These are phyloP conservation scores for Gryllus bimaculatus DNA, from an alignment of 1,140 invertebrate species.

Conservation along the genomic window DNA sequence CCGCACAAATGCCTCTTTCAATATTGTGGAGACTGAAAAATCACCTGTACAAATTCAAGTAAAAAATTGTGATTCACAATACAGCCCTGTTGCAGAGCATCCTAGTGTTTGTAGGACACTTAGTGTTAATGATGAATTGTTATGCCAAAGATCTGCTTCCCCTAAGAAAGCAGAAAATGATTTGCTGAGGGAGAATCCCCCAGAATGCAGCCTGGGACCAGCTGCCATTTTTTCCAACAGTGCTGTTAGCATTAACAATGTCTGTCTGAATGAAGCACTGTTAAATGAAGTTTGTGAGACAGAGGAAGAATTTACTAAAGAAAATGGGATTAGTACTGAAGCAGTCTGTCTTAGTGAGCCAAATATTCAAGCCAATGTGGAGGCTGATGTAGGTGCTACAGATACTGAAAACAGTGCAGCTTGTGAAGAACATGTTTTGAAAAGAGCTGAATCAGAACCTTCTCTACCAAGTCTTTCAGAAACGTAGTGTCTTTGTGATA, in stretches of 20 bases:
- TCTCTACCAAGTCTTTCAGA: conserved; percentile 14
- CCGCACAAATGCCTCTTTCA: conserved; percentile 31
- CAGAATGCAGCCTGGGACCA: conserved; percentile 40
- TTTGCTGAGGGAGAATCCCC: background rate
- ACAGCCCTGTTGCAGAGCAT: conserved; percentile 16
- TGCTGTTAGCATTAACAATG: conserved; percentile 73
- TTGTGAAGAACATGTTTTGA: conserved; percentile 13
- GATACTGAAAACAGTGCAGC: background rate
- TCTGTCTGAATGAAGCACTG: conserved; percentile 35
- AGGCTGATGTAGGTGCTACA: background rate
- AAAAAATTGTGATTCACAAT: conserved; percentile 31
- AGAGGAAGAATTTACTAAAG: conserved; percentile 7
- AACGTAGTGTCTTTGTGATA: background rate
- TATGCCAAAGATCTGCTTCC: conserved; percentile 16
- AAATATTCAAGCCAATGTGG: conserved; percentile 16
- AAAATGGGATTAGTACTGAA: background rate
- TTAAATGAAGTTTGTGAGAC: conserved; percentile 8
- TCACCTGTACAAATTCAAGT: conserved; percentile 23
- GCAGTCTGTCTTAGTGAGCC: conserved; percentile 13
- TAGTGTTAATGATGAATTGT: background rate
- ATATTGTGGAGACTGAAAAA: background rate
- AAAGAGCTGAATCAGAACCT: conserved; percentile 18
- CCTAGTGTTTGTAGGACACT: background rate
- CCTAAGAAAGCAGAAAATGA: conserved; percentile 9
- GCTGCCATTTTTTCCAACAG: conserved; percentile 81